Conservation (phyloP, 2,113 vertebrate species). For the Capricornis sumatraensis region DNA sequence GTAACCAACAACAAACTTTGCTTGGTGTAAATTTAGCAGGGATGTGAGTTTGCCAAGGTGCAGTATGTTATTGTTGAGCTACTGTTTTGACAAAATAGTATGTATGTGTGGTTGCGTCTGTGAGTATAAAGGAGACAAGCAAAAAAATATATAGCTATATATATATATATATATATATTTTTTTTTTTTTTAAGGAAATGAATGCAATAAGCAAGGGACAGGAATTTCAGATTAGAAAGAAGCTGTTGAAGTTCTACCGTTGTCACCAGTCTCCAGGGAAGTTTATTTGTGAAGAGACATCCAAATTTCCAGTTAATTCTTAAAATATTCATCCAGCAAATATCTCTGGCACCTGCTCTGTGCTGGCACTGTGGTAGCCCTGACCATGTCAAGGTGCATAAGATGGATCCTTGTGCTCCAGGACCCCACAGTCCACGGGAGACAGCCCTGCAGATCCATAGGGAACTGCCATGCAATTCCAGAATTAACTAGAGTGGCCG, state of each 20-base stretch:
- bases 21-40: conserved; percentile 61
- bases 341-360: background rate
- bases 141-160: background rate
- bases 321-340: background rate
- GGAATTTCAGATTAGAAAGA: conserved; percentile 17
- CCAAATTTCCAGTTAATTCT: background rate
- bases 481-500: background rate
- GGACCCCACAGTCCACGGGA: background rate
- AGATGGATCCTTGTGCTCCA: background rate
- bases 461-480: background rate
- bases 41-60: conserved; percentile 43
- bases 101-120: conserved; percentile 28
- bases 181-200: background rate
- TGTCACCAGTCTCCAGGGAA: background rate
- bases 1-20: conserved; percentile 48
- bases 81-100: conserved; percentile 61
- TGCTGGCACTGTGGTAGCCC: background rate
- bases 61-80: conserved; percentile 8
- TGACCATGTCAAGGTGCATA: background rate
- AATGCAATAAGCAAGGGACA: background rate
- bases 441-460: background rate
- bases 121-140: background rate
- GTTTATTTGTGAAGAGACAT: background rate
- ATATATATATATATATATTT: background rate
- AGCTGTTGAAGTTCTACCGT: background rate